Conservation (phyloP, 2,113 vertebrate genomes). For the Myodes glareolus region DNA sequence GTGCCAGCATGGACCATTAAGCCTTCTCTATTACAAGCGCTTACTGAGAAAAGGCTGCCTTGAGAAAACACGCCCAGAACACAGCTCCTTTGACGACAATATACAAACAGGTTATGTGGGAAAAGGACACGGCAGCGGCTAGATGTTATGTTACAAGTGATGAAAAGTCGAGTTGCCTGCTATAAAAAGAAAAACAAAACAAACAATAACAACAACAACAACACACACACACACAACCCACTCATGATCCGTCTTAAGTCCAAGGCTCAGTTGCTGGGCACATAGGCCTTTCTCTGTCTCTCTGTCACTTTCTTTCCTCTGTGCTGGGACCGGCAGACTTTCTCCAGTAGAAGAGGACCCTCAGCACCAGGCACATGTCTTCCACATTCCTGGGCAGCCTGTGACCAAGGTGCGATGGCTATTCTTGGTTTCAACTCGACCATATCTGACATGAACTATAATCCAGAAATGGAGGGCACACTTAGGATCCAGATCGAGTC, state of each 20-base stretch:
- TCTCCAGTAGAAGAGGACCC: neutral
- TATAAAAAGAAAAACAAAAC: neutral
- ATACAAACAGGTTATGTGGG: neutral
- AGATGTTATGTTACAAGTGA: neutral
- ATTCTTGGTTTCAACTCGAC: too few species aligned
- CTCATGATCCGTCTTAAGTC: neutral
- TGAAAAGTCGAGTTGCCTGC: neutral
- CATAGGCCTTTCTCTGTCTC: neutral
- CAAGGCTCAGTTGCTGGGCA: neutral
- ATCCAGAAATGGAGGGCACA: too few species aligned
- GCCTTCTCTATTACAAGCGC: neutral
- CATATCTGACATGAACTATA: too few species aligned
- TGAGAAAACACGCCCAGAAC: constrained; percentile 22
- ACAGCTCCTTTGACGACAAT: neutral
- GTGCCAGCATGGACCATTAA: neutral
- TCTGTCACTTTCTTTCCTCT: neutral
- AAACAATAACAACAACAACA: neutral
- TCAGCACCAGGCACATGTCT: too few species aligned
- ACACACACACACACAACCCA: neutral
- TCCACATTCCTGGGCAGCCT: neutral
- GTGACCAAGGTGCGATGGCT: neutral
- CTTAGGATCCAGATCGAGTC: too few species aligned
- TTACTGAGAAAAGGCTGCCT: neutral
- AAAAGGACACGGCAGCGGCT: neutral
- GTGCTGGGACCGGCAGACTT: neutral